Conservation (phyloP, 92 coral and sea anemone genomes). For the Paramuricea clavata region DNA sequence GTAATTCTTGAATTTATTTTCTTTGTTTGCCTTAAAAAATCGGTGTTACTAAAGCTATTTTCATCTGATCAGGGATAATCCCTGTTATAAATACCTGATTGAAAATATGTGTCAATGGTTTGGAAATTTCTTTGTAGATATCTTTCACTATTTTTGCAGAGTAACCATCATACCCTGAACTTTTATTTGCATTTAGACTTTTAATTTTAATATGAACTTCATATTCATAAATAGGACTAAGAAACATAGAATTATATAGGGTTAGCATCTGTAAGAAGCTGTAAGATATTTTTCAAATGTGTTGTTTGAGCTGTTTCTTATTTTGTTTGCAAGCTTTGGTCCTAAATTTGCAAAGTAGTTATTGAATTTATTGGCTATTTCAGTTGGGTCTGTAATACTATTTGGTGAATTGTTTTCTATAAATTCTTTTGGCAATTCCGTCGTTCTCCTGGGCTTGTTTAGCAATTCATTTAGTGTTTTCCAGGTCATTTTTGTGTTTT, state of each 20-base stretch:
- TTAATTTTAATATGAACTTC: too few relatives aligned
- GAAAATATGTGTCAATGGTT: too few relatives aligned
- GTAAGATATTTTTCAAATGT: constrained; percentile 16
- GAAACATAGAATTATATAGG: constrained; percentile 1
- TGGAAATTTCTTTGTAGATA: too few relatives aligned
- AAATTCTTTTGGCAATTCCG: constrained; percentile 19
- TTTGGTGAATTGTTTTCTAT: neutral
- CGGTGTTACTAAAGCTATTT: too few relatives aligned
- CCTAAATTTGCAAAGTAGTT: constrained; percentile 48
- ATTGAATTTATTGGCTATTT: constrained; percentile 53
- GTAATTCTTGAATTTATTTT: too few relatives aligned
- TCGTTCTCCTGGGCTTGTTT: neutral
- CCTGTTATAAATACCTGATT: too few relatives aligned
- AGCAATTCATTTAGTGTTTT: constrained; percentile 25
- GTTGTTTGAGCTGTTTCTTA: constrained; percentile 5
- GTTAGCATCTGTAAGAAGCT: neutral
- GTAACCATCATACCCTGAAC: too few relatives aligned
- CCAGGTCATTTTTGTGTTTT: constrained; percentile 21
- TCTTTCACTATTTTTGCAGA: too few relatives aligned
- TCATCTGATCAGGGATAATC: too few relatives aligned
- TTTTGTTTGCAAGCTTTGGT: constrained; percentile 42
- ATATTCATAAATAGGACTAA: too few relatives aligned
- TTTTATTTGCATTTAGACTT: too few relatives aligned
- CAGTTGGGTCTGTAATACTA: constrained; percentile 19
- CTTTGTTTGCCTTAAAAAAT: too few relatives aligned